These are phyloP conservation scores for Psittacula echo DNA, from an alignment of 2,797 vertebrate species.

Conservation along the genomic window DNA sequence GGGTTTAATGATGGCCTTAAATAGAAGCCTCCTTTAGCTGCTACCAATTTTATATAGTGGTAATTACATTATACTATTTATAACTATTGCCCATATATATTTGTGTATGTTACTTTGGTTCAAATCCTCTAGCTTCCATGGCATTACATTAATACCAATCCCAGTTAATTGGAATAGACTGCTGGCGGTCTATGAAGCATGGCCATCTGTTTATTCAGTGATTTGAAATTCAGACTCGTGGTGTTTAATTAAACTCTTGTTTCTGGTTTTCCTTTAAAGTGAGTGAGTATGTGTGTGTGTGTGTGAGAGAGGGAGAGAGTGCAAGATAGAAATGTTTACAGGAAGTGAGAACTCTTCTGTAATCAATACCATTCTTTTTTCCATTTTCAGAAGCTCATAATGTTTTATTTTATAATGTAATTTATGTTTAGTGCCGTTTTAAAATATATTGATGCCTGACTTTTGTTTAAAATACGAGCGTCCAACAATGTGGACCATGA, in stretches of 20 bases:
- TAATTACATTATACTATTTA: background rate
- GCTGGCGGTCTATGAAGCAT: background rate
- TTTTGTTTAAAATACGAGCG: constrained; percentile 28
- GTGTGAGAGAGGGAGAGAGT: background rate
- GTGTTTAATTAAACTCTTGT: constrained; percentile 66
- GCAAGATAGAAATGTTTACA: constrained; percentile 54
- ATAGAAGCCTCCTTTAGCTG: background rate
- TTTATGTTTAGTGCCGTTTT: constrained; percentile 20
- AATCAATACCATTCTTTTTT: constrained; percentile 67
- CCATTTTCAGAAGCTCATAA: constrained; percentile 62
- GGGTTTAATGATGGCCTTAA: background rate
- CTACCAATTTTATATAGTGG: background rate
- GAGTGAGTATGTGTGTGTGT: background rate
- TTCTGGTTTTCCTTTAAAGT: constrained; percentile 55
- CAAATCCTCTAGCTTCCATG: background rate
- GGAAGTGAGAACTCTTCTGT: constrained; percentile 61
- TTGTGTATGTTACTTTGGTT: background rate
- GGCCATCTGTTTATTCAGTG: constrained; percentile 50
- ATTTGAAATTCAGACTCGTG: constrained; percentile 35
- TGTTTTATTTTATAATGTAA: constrained; percentile 51
- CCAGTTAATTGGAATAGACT: constrained; percentile 39
- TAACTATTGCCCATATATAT: background rate
- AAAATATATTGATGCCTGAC: constrained; percentile 30
- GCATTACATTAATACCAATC: background rate
- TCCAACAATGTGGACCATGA: background rate